A percentile compares a stretch with the other conserved stretches of the same genome.
phyloP scores from a whole-genome alignment of 53 echinoderm and acorn worm genomes.

The Holothuria scabra region DNA sequence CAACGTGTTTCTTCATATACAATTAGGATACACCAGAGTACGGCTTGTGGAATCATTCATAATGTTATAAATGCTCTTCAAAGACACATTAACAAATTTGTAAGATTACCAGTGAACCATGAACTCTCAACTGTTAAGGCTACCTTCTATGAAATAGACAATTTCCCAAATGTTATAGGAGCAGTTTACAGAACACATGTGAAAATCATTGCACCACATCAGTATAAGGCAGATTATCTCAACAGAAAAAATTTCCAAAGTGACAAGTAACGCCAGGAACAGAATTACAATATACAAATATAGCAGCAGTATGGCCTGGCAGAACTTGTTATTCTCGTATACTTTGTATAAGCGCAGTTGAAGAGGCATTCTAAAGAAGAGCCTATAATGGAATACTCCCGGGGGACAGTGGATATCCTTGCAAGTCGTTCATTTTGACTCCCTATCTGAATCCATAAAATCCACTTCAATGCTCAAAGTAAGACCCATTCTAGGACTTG shows the following conservation, averaged over 20 bases:
- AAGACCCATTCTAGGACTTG: neutral
- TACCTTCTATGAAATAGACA: neutral
- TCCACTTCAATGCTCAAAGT: slow-evolving; percentile 1
- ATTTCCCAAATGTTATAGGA: slow-evolving; percentile 6
- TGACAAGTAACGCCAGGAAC: neutral
- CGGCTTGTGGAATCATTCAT: too few species aligned
- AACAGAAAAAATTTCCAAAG: slow-evolving; percentile 29
- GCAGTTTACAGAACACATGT: too few species aligned
- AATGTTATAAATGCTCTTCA: too few species aligned
- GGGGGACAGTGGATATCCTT: slow-evolving; percentile 42
- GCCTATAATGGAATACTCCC: slow-evolving; percentile 20
- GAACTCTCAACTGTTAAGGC: too few species aligned
- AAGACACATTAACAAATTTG: too few species aligned
- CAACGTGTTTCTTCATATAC: too few species aligned
- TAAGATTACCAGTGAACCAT: too few species aligned
- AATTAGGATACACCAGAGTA: too few species aligned
- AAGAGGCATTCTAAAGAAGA: slow-evolving; percentile 3
- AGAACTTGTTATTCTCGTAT: slow-evolving; percentile 31
- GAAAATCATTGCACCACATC: neutral
- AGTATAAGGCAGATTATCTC: slow-evolving; percentile 21
- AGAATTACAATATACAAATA: slow-evolving; percentile 31
- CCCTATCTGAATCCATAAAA: slow-evolving; percentile 6
- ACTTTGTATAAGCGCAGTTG: neutral
- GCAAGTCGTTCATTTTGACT: slow-evolving; percentile 28
- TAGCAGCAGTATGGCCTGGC: slow-evolving; percentile 18